These are phyloP conservation scores for Hyaena hyaena DNA, from an alignment of 2,113 vertebrate species.

Conservation along the genomic window DNA sequence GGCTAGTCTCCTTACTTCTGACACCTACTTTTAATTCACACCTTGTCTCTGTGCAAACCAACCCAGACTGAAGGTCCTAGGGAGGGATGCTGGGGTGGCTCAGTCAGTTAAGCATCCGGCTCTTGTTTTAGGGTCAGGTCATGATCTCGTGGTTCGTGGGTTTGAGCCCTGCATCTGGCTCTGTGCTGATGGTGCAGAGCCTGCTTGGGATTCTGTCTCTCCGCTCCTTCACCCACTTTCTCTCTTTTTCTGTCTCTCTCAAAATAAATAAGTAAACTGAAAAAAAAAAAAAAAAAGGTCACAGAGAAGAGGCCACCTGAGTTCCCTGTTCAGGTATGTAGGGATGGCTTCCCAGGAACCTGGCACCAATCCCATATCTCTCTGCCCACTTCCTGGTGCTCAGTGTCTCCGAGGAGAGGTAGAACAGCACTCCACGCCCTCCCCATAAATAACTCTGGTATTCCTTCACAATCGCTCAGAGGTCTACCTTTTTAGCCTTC, in stretches of 20 bases:
- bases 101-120: too few relatives aligned
- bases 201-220: too few relatives aligned
- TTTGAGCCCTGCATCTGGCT: too few relatives aligned
- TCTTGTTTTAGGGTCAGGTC: too few relatives aligned
- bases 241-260: too few relatives aligned
- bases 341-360: background rate
- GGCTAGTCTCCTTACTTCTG: background rate
- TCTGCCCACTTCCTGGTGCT: background rate
- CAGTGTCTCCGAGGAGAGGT: background rate
- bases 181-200: too few relatives aligned
- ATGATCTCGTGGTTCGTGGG: too few relatives aligned
- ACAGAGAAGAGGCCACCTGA: background rate
- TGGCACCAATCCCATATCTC: background rate
- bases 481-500: background rate
- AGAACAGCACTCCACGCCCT: background rate
- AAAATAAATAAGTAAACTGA: too few relatives aligned
- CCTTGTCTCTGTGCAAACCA: background rate
- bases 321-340: accelerated
- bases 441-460: background rate
- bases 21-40: background rate
- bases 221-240: too few relatives aligned
- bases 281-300: too few relatives aligned
- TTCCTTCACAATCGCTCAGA: background rate
- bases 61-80: background rate
- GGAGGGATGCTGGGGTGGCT: too few relatives aligned